These are phyloP conservation scores for Characodon lateralis DNA, from an alignment of 2,797 vertebrate species.

Conservation along the genomic window DNA sequence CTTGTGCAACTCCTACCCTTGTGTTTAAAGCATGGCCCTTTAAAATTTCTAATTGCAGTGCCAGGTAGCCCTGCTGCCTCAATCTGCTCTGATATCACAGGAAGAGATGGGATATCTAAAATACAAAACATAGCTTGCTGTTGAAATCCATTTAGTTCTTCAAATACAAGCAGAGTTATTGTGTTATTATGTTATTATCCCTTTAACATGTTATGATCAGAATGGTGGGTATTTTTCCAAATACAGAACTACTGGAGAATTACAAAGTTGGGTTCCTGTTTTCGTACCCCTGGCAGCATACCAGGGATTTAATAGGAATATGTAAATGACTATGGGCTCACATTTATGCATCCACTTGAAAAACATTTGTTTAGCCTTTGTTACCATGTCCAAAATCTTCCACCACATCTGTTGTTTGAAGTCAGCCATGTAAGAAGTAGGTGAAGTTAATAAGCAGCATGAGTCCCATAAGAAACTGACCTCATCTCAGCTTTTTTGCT, in stretches of 20 bases:
- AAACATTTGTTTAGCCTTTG: slow-evolving; percentile 6
- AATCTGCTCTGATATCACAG: background rate
- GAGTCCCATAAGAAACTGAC: slow-evolving; percentile 18
- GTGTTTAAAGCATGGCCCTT: background rate
- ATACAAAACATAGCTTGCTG: too few relatives aligned
- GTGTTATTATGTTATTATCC: too few relatives aligned
- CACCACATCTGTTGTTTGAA: slow-evolving; percentile 39
- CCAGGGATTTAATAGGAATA: background rate
- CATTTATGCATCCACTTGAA: background rate
- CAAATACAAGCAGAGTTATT: too few relatives aligned
- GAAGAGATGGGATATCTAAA: background rate
- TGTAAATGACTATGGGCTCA: background rate
- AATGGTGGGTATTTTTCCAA: too few relatives aligned
- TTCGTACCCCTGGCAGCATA: background rate
- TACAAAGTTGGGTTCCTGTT: too few relatives aligned
- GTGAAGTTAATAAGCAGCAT: slow-evolving; percentile 5
- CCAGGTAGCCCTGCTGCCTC: background rate
- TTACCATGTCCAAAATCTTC: slow-evolving; percentile 23
- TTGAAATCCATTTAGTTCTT: too few relatives aligned
- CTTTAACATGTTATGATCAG: too few relatives aligned
- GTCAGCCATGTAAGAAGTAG: slow-evolving; percentile 51
- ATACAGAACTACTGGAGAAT: too few relatives aligned
- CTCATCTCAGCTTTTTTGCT: slow-evolving; percentile 25
- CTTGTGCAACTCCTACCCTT: background rate
- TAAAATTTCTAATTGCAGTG: background rate